These are phyloP conservation scores for Lethrus apterus DNA, from an alignment of 1,140 invertebrate species.

Conservation along the genomic window DNA sequence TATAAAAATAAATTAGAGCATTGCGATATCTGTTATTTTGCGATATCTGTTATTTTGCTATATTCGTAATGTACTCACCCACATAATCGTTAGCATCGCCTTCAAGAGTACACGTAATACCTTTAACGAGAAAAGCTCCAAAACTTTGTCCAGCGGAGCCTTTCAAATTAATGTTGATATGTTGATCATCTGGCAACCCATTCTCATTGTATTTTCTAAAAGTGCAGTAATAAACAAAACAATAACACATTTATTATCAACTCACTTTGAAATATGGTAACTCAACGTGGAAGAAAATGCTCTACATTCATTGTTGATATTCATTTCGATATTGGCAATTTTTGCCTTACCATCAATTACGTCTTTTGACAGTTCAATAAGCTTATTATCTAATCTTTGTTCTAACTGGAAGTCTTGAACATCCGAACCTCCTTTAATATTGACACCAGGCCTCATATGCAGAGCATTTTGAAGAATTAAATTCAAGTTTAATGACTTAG, in stretches of 20 bases:
- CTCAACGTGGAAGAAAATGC: constrained; percentile 91
- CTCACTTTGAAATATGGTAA: constrained; percentile 87
- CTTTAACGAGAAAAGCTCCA: constrained; percentile 92
- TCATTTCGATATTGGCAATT: constrained; percentile 66
- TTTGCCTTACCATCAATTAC: constrained; percentile 67
- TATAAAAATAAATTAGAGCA: constrained; percentile 39
- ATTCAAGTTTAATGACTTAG: constrained; percentile 76
- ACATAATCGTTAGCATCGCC: constrained; percentile 99
- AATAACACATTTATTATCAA: constrained; percentile 15
- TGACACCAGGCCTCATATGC: constrained; percentile 79
- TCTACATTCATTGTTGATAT: constrained; percentile 85
- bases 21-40: too few species aligned
- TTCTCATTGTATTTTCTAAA: constrained; percentile 78
- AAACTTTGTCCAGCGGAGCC: constrained; percentile 99
- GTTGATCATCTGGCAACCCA: constrained; percentile 74
- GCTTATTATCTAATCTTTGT: constrained; percentile 76
- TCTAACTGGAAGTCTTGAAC: constrained; percentile 86
- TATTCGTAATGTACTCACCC: constrained; percentile 46
- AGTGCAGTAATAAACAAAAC: constrained; percentile 18
- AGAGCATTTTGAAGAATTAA: constrained; percentile 83
- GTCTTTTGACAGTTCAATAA: constrained; percentile 67
- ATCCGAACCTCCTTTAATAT: constrained; percentile 85
- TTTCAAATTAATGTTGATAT: constrained; percentile 77
- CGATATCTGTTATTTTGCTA: constrained; percentile 2
- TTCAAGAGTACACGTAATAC: constrained; percentile 84